These are phyloP conservation scores for Lepidochitona cinerea DNA, from an alignment of 2,888 invertebrate genomes.

Conservation along the genomic window DNA sequence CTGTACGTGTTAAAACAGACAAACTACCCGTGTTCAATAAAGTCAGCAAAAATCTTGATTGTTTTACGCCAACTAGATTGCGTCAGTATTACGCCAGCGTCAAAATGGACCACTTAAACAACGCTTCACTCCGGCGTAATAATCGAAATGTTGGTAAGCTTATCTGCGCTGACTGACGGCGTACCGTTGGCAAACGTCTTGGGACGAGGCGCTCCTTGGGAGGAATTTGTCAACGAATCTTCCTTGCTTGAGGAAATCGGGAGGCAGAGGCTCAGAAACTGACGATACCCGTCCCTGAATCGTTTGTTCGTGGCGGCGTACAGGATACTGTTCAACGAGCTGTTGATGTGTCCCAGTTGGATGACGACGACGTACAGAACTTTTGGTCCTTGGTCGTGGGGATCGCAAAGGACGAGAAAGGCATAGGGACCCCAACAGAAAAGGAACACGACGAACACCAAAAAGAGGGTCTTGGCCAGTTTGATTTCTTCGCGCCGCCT, in stretches of 20 bases:
- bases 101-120: not conserved
- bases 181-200: not conserved
- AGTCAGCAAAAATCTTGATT: too few relatives aligned
- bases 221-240: not conserved
- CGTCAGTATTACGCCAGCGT: too few relatives aligned
- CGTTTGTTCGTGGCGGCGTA: slow-evolving; percentile 42
- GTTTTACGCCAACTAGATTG: too few relatives aligned
- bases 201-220: not conserved
- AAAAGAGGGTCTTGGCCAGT: slow-evolving; percentile 45
- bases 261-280: slow-evolving; percentile 10
- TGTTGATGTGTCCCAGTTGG: slow-evolving; percentile 47
- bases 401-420: slow-evolving; percentile 37
- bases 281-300: slow-evolving; percentile 43
- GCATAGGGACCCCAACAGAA: slow-evolving; percentile 47
- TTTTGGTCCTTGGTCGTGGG: slow-evolving; percentile 37
- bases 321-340: slow-evolving; percentile 46
- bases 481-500: slow-evolving; percentile 35
- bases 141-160: not conserved
- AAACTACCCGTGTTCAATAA: too few relatives aligned
- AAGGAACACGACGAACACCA: slow-evolving; percentile 46
- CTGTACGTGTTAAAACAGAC: too few relatives aligned
- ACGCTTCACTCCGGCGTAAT: not conserved
- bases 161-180: not conserved
- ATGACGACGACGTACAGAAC: slow-evolving; percentile 42
- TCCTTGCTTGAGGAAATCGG: not conserved